Percentiles rank a stretch among this genome's conserved stretches.
These are phyloP conservation scores for Sphinx pinastri DNA, from an alignment of 2,888 invertebrate genomes.

Conservation along the genomic window DNA sequence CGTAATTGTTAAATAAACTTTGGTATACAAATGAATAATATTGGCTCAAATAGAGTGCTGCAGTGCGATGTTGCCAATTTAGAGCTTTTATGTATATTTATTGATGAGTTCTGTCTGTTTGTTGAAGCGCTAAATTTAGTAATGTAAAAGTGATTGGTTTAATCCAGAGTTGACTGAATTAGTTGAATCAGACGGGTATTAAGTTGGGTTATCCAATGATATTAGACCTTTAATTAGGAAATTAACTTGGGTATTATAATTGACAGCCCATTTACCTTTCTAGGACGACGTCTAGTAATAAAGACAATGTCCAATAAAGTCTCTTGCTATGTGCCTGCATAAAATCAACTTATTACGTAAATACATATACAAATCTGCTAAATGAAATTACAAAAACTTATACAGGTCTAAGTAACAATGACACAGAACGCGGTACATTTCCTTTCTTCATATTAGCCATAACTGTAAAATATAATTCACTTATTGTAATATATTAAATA, in stretches of 20 bases:
- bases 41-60: constrained; percentile 21
- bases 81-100: constrained; percentile 19
- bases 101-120: constrained; percentile 17
- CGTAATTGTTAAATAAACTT: constrained; percentile 67
- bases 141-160: not conserved
- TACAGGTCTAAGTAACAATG: not conserved
- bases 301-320: too few relatives aligned
- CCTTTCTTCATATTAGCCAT: constrained; percentile 4
- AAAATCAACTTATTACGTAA: too few relatives aligned
- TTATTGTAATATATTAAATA: constrained; percentile 6
- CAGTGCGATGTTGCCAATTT: constrained; percentile 22
- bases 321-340: too few relatives aligned
- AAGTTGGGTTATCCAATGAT: not conserved
- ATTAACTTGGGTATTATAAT: too few relatives aligned
- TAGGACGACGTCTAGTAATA: too few relatives aligned
- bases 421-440: not conserved
- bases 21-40: constrained; percentile 23
- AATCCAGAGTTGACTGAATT: not conserved
- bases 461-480: constrained; percentile 15
- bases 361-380: too few relatives aligned
- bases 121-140: not conserved
- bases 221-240: too few relatives aligned
- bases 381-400: too few relatives aligned
- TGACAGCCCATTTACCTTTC: too few relatives aligned
- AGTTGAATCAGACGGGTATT: not conserved